Base-by-base conservation (phyloP, 2,888 invertebrate species). In the Oligia fasciuncula region DNA sequence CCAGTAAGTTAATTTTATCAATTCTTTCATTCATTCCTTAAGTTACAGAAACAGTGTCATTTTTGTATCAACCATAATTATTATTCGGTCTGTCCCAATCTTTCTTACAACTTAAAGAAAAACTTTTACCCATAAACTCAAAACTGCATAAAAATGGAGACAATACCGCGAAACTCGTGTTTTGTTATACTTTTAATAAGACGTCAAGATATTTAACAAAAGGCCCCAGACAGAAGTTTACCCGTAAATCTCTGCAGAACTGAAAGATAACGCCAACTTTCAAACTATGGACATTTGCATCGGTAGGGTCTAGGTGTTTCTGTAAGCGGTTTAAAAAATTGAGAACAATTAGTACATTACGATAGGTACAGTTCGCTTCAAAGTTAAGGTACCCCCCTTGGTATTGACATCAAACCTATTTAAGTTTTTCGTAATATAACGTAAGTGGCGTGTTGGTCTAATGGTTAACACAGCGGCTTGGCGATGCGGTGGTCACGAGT, bases 191-290 rank as follows among this genome's bases (percentile, higher is more conserved):
- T 85, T 85, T 83, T 86, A 86, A 85, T 85, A 83, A 86, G 77
- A 79, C 19, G 69, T 78, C 73, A 65, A 77, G 77, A 86, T 85
- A 87, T 81, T 87, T 77, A 87, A 87, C 87, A 83, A 87, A 88
- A 81, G 76, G 60, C 76, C 60, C 17, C 43, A 23, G 63, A 87
- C 80, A 71, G 66, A 90, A 89, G 85, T 89, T 87, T 84, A 84
- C 83, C 81, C 88, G 88, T 91, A 91, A 91, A 90, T 91, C 91
- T 91, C 83, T 76, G 68, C 65, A 77, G 85, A 88, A 90, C 89
- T 89, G 83, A 87, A 85, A 89, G 91, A 91, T 90, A 91, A 84
- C 87, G 78, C 84, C n/a, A 85, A 91, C 84, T 89, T 91, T 79
- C 62, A 79, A 87, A 89, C 85, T 89, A 86, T 85, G 84, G 87